A percentile compares a stretch with the other conserved stretches of the same genome.
Conservation (phyloP, 1,140 invertebrate genomes). For the Cyrtorhinus lividipennis region DNA sequence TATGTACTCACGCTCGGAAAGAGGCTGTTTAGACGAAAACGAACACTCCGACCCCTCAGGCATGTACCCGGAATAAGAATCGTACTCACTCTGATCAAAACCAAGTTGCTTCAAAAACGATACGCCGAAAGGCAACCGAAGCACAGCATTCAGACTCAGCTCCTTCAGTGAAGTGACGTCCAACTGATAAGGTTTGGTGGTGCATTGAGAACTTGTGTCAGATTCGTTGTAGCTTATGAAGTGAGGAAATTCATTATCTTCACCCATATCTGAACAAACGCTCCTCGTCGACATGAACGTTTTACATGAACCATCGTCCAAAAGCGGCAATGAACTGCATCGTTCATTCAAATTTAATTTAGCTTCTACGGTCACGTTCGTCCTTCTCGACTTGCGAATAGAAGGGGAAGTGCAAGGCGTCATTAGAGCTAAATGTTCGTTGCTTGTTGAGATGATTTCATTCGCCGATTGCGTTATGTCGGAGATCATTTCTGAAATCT, state of each 20-base stretch:
- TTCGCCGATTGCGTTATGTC: slow-evolving; percentile 10
- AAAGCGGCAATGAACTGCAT: not conserved
- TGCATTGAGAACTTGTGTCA: not conserved
- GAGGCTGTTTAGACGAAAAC: not conserved
- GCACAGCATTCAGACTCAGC: slow-evolving; percentile 7
- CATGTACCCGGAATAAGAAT: slow-evolving; percentile 9
- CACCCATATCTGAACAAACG: not conserved
- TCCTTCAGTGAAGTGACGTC: not conserved
- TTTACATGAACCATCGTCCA: not conserved
- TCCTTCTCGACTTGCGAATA: not conserved
- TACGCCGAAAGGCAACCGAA: slow-evolving; percentile 1
- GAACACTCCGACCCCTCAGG: slow-evolving; percentile 14
- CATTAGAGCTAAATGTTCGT: not conserved
- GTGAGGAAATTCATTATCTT: not conserved
- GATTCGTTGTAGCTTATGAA: not conserved
- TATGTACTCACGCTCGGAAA: slow-evolving; percentile 5
- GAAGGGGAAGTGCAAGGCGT: not conserved
- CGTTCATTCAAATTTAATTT: not conserved
- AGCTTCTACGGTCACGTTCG: not conserved
- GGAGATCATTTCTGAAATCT: slow-evolving; percentile 5
- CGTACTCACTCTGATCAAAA: slow-evolving; percentile 5
- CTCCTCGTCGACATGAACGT: not conserved
- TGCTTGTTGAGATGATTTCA: not conserved
- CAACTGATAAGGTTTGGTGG: not conserved
- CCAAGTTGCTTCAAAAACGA: slow-evolving; percentile 6